Conservation (phyloP, 2,797 vertebrate species). For the Sebastes dallii region DNA sequence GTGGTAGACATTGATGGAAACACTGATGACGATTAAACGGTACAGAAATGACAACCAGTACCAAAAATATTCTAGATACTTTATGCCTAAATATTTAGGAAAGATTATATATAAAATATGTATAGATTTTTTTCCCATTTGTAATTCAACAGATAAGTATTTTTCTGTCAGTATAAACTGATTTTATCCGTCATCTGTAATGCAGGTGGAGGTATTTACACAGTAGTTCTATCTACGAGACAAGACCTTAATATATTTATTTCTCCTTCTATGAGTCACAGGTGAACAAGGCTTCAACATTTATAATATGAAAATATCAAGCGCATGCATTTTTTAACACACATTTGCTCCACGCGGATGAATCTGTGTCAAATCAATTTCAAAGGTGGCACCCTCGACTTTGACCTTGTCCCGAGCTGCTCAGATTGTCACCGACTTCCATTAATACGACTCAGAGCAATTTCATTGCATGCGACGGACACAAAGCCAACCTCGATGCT, state of each 20-base stretch:
- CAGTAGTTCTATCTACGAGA: neutral
- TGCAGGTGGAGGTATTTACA: slow-evolving; percentile 9
- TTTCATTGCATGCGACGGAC: slow-evolving; percentile 61
- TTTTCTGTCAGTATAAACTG: neutral
- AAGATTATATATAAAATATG: too few relatives aligned
- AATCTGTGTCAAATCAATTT: slow-evolving; percentile 79
- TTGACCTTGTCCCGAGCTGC: slow-evolving; percentile 66
- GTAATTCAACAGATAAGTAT: neutral
- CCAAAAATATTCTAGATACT: neutral
- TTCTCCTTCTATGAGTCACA: slow-evolving; percentile 14
- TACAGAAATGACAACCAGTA: neutral
- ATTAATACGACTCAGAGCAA: slow-evolving; percentile 66
- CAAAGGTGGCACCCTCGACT: slow-evolving; percentile 60
- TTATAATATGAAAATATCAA: slow-evolving; percentile 59
- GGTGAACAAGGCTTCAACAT: slow-evolving; percentile 51
- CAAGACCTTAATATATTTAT: slow-evolving; percentile 18
- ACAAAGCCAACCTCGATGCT: slow-evolving; percentile 49
- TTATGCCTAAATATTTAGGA: neutral
- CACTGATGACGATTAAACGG: neutral
- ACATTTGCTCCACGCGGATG: slow-evolving; percentile 51
- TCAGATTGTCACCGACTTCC: slow-evolving; percentile 55
- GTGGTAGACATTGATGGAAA: neutral
- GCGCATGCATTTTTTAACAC: slow-evolving; percentile 69
- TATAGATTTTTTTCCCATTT: neutral
- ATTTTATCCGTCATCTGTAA: neutral